Evolutionary conservation across 2,888 invertebrate species (phyloP), one percentile per base, ranked within the genome.

Genomic region (Parelbella ahira): DNA sequence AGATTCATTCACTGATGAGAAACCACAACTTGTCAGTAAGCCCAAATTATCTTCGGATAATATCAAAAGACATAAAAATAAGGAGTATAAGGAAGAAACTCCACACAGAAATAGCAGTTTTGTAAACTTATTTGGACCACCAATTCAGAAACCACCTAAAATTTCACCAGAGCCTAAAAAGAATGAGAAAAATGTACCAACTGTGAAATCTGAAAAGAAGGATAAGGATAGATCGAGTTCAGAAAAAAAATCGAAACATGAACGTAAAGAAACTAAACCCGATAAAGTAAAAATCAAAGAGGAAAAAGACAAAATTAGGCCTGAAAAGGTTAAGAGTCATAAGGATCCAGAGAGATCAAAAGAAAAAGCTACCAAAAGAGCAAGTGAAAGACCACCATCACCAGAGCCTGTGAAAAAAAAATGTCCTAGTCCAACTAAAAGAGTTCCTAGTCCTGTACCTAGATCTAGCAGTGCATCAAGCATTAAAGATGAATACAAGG

Each of bases 81-180:
- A 89, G 63, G 89, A 88, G 47, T 82, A 78, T 49, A 89, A 90
- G 51, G 74, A 89, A 51, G 91, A 91, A 56, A 72, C 88, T 29
- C 81, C 88, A 25, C 83, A 84, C 10, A 91, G 89, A 67, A 79
- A 86, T 3, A 90, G 90, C 59, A 90, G 92, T 48, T 96, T 96
- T 75, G 92, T 92, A 32, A 93, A 92, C 57, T 81, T 97, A 25
- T 97, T 97, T 83, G 96, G 96, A 0, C 89, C 93, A 10, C 95
- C 96, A 0, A 92, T 96, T 54, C 92, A 92, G 44, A 95, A 94
- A 67, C 92, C 92, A 20, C 86, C 91, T 1, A 94, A 93, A 79
- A 84, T 90, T 18, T 91, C 91, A 3, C 91, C 92, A 6, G 93
- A 93, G 49, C 89, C 89, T 13, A 91, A 91, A 56, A 92, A 91